Evolutionary conservation across 2,888 invertebrate species (phyloP).

Genomic region (Scelioninae gen. 1): DNA sequence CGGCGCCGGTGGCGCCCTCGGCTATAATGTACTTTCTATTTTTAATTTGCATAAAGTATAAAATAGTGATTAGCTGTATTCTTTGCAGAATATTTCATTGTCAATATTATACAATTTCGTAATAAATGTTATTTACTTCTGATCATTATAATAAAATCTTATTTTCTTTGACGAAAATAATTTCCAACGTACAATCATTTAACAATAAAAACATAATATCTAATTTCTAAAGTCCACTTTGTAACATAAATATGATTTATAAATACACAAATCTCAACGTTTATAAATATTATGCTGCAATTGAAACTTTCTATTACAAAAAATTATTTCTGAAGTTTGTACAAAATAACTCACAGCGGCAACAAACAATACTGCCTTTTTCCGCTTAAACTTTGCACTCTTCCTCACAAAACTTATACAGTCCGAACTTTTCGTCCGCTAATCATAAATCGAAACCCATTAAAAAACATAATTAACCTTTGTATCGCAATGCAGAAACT

Average conservation of each 20-base stretch:
- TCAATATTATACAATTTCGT: no score
- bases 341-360: background rate
- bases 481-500: constrained; percentile 9
- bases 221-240: constrained; percentile 18
- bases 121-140: no score
- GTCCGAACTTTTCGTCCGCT: background rate
- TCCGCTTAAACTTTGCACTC: constrained; percentile 3
- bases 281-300: constrained; percentile 12
- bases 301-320: constrained; percentile 5
- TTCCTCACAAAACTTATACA: background rate
- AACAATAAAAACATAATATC: background rate
- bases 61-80: no score
- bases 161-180: no score
- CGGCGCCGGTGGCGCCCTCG: no score
- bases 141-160: no score
- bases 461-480: constrained; percentile 20
- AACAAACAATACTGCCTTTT: background rate
- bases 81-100: no score
- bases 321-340: background rate
- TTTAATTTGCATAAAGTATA: no score
- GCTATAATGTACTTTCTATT: no score
- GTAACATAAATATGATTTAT: constrained; percentile 28
- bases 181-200: no score
- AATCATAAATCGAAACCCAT: constrained; percentile 12
- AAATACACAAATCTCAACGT: constrained; percentile 26